Evolutionary conservation across 2,113 vertebrate genomes (phyloP).

Genomic region (Sinocyclocheilus grahami): DNA sequence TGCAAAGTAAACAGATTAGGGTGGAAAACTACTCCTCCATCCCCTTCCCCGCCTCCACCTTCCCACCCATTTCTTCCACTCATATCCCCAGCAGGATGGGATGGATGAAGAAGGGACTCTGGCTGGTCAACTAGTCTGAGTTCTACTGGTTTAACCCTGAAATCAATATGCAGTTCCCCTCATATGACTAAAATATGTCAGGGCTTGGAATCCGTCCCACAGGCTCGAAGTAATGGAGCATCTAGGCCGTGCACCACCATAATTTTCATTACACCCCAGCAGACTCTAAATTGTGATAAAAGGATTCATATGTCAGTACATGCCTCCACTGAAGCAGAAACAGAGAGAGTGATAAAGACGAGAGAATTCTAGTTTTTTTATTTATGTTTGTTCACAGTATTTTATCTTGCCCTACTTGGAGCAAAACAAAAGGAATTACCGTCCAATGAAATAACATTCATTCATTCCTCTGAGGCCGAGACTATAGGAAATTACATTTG

Average conservation of each 20-base stretch:
- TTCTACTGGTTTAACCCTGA: constrained; percentile 48
- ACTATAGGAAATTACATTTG: constrained; percentile 22
- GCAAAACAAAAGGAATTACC: constrained; percentile 54
- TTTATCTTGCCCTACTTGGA: constrained; percentile 58
- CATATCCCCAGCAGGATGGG: constrained; percentile 7
- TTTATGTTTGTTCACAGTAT: constrained; percentile 51
- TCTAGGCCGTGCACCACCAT: constrained; percentile 66
- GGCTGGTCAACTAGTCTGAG: constrained; percentile 56
- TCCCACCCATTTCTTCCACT: constrained; percentile 22
- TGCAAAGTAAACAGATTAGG: constrained; percentile 83
- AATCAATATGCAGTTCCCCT: constrained; percentile 79
- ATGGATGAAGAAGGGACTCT: constrained; percentile 21
- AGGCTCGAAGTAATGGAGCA: constrained; percentile 67
- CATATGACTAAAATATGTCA: constrained; percentile 67
- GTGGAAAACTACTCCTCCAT: constrained; percentile 73
- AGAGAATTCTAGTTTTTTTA: constrained; percentile 48
- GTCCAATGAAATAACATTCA: background rate
- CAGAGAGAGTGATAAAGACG: constrained; percentile 4
- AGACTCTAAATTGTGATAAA: constrained; percentile 73
- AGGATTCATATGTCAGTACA: constrained; percentile 67
- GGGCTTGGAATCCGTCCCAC: constrained; percentile 64
- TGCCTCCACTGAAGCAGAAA: constrained; percentile 48
- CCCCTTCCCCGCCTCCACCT: constrained; percentile 54
- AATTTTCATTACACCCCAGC: constrained; percentile 68
- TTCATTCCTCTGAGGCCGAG: constrained; percentile 23